These are phyloP conservation scores for Pygocentrus nattereri DNA, from an alignment of 2,797 vertebrate species.

Conservation along the genomic window DNA sequence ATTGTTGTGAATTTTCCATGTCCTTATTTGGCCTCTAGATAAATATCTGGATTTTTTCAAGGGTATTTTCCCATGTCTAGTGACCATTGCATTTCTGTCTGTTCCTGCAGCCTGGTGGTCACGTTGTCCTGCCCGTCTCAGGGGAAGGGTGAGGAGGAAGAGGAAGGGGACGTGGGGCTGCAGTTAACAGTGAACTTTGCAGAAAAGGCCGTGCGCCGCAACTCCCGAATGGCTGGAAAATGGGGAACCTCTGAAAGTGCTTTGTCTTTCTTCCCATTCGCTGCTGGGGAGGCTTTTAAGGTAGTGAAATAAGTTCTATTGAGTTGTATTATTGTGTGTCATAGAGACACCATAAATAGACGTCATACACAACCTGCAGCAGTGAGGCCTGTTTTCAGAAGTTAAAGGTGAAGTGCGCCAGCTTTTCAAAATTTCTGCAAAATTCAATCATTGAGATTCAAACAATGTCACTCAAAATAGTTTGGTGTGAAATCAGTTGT, in stretches of 20 bases:
- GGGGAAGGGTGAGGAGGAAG: constrained; percentile 68
- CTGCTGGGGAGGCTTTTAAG: constrained; percentile 88
- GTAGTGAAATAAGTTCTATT: no score
- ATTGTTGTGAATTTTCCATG: not conserved
- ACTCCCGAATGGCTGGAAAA: constrained; percentile 85
- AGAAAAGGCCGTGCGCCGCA: constrained; percentile 86
- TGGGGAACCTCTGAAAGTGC: constrained; percentile 88
- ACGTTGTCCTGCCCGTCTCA: constrained; percentile 78
- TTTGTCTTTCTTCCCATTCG: constrained; percentile 90
- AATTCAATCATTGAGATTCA: no score
- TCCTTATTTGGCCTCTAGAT: not conserved
- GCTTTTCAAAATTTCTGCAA: no score
- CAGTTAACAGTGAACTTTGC: constrained; percentile 85
- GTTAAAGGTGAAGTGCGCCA: no score
- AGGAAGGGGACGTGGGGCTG: constrained; percentile 83
- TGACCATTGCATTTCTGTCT: not conserved
- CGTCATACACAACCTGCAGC: no score
- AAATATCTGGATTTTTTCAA: not conserved
- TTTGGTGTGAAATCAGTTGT: no score
- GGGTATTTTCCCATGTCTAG: not conserved
- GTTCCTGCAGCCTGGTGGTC: constrained; percentile 83
- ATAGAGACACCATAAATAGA: no score
- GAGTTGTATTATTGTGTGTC: no score
- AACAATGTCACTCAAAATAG: no score
- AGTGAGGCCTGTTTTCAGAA: no score